Percentiles rank a stretch among this genome's conserved stretches.
These are phyloP conservation scores for Anaspis maculata DNA, from an alignment of 2,888 invertebrate genomes.

Conservation along the genomic window DNA sequence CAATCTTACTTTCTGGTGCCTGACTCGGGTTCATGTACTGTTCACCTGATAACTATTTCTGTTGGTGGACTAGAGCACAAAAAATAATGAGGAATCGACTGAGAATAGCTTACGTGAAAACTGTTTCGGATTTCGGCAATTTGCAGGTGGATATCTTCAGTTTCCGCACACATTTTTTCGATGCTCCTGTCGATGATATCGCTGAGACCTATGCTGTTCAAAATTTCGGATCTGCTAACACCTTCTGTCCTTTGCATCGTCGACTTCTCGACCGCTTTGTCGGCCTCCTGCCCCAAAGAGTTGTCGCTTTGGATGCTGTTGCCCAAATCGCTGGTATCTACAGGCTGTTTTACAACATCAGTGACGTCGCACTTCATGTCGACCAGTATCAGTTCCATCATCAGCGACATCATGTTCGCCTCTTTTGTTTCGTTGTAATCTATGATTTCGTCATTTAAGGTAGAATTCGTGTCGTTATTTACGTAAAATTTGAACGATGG, in stretches of 20 bases:
- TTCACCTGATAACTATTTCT: too few species aligned
- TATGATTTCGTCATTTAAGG: constrained; percentile 20
- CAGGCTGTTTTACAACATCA: constrained; percentile 14
- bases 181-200: constrained; percentile 24
- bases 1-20: too few species aligned
- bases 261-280: background rate
- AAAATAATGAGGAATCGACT: too few species aligned
- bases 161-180: constrained; percentile 25
- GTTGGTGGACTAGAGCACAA: too few species aligned
- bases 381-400: constrained; percentile 26
- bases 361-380: constrained; percentile 19
- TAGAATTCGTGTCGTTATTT: constrained; percentile 10
- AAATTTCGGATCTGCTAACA: constrained; percentile 15
- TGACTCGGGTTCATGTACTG: too few species aligned
- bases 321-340: constrained; percentile 22
- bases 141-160: constrained; percentile 25
- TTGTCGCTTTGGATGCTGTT: constrained; percentile 15
- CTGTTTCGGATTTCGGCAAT: constrained; percentile 22
- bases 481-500: constrained; percentile 12
- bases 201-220: constrained; percentile 22
- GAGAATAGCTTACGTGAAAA: constrained; percentile 22
- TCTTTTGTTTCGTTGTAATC: constrained; percentile 24
- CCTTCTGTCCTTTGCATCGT: constrained; percentile 4
- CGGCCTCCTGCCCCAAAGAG: background rate
- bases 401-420: constrained; percentile 23